Evolutionary conservation across 2,113 vertebrate genomes (phyloP).

Genomic region (Cricetomys ansorgei): DNA sequence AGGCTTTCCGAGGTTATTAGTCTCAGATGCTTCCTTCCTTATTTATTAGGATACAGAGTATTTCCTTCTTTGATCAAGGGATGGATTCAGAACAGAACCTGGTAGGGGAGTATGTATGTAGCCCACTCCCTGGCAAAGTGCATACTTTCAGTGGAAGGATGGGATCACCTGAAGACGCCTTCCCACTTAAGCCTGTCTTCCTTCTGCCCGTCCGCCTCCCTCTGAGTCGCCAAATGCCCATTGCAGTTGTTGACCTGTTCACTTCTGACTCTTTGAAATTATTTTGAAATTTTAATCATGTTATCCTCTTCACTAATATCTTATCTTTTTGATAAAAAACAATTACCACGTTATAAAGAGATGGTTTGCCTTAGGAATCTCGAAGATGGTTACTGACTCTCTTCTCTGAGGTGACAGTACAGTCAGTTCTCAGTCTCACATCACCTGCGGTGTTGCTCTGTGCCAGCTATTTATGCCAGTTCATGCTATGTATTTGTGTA

Average conservation of each 20-base stretch:
- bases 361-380: neutral
- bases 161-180: neutral
- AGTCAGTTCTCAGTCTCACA: neutral
- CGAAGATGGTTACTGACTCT: neutral
- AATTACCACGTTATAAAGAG: conserved; percentile 6
- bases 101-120: neutral
- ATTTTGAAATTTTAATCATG: neutral
- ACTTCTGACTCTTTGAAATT: conserved; percentile 8
- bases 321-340: neutral
- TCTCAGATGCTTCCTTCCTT: conserved; percentile 29
- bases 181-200: neutral
- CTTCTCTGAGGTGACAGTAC: neutral
- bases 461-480: neutral
- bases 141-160: neutral
- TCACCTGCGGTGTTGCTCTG: neutral
- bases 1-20: neutral
- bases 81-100: neutral
- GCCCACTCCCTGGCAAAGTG: neutral
- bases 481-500: neutral
- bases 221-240: neutral
- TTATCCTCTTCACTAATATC: neutral
- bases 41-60: conserved; percentile 45
- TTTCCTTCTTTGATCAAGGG: conserved; percentile 55
- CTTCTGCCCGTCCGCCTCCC: neutral
- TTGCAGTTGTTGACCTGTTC: neutral